Conservation (phyloP, 2,888 invertebrate genomes). For the Epirrita christyi region DNA sequence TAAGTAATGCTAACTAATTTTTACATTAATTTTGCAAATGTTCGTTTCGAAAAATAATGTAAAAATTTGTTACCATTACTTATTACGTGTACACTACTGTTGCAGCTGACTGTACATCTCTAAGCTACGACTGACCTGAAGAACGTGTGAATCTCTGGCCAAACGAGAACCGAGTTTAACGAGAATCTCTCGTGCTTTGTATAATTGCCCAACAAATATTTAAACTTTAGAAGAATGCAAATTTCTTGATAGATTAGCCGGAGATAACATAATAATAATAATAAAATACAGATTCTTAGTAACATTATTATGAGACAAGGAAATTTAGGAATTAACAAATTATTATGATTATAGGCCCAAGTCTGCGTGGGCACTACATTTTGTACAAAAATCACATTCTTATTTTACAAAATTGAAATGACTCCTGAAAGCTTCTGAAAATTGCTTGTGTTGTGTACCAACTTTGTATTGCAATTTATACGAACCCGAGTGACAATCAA, state of each 20-base stretch:
- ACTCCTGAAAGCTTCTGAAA: too few species aligned
- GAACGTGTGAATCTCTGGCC: constrained; percentile 19
- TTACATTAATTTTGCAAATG: too few species aligned
- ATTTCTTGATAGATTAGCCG: constrained; percentile 5
- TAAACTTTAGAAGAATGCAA: constrained; percentile 18
- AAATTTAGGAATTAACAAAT: constrained; percentile 4
- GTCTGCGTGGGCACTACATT: neutral
- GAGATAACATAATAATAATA: constrained; percentile 2
- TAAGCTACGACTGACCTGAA: constrained; percentile 3
- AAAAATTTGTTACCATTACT: too few species aligned
- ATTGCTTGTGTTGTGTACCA: too few species aligned
- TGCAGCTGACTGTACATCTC: constrained; percentile 7
- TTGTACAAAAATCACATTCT: neutral
- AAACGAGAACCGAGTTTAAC: constrained; percentile 8
- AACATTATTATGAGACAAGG: neutral
- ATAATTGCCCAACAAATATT: constrained; percentile 12
- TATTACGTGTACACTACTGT: too few species aligned
- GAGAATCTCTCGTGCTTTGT: constrained; percentile 10
- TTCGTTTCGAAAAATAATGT: too few species aligned
- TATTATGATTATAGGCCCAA: too few species aligned
- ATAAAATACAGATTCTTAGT: neutral
- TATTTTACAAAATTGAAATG: too few species aligned
- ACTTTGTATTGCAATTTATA: too few species aligned
- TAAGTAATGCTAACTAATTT: too few species aligned
- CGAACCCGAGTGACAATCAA: too few species aligned